Evolutionary conservation across 2,113 vertebrate species (phyloP), one percentile per base, ranked within the genome.

Genomic region (Bothrops jararaca): DNA sequence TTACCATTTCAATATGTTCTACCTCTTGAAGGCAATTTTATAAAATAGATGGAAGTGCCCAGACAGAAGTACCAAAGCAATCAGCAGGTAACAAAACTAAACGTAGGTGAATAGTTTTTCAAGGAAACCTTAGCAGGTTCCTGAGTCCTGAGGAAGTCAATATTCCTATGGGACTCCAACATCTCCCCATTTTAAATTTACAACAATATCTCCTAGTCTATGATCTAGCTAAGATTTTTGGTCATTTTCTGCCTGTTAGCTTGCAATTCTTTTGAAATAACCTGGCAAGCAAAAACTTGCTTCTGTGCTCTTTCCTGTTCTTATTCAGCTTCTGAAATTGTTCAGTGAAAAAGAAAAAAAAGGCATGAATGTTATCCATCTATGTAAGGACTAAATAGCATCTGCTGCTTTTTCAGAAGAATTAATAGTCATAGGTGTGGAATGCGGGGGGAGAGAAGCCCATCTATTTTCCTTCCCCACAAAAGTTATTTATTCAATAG

Each of bases 61-160:
- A 50, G 42, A 10, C 88, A 69, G 45, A 58, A n/a, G 85, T 24
- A 29, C 6, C 18, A 0, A 3, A 34, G 45, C 87, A 54, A 86
- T 92, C 92, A 90, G 88, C 29, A 90, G 54, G 85, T 74, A 85
- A 85, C 53, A 26, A 57, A 85, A 58, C 69, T 89, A 92, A 89
- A 89, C 50, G 26, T 42, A 60, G 29, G 6, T 92, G 74, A 56
- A 58, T 90, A 52, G 54, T 29, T 50, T 74, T 90, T 90, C 11
- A 90, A n/a, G 74, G 12, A 24, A 39, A 60, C 29, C 45, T 89
- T 74, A 86, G 88, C 56, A 58, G 88, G 13, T 60, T 54, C 54
- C 6, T 54, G 50, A 89, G 88, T 48, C 20, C 42, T 20, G 85
- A 85, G 56, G 15, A 90, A 93, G n/a, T 26, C 52, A 86, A 42